Percentiles rank a stretch among this genome's conserved stretches.
phyloP scores from a whole-genome alignment of 2,113 vertebrate genomes.

The Macrotis lagotis region DNA sequence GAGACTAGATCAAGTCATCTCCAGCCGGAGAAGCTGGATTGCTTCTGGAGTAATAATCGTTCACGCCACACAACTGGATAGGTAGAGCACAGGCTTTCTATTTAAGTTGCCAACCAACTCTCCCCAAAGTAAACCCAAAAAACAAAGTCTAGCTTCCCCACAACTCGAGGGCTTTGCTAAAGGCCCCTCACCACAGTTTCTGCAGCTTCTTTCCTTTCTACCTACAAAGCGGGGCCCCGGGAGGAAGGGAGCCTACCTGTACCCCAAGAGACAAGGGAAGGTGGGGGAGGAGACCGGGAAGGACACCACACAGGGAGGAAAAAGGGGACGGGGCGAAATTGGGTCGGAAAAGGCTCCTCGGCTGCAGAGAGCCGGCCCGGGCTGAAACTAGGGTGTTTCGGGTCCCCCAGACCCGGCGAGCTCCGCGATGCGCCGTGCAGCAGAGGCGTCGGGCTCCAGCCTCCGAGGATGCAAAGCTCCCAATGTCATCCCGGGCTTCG shows the following conservation, averaged over 20 bases:
- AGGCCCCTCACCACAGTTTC: neutral
- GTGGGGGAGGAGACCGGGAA: neutral
- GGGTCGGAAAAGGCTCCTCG: neutral
- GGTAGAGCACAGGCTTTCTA: neutral
- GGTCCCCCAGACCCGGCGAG: neutral
- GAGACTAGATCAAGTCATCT: too few species aligned
- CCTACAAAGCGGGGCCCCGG: neutral
- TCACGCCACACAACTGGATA: neutral
- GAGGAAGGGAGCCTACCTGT: neutral
- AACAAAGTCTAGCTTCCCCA: neutral
- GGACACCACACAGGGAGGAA: neutral
- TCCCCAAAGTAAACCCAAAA: neutral
- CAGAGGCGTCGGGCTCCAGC: too few species aligned
- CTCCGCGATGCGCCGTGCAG: neutral
- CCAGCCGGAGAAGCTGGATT: neutral
- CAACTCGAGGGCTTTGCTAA: neutral
- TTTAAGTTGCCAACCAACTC: neutral
- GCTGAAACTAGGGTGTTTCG: neutral
- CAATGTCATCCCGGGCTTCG: neutral
- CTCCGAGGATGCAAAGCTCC: neutral
- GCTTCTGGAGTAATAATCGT: neutral
- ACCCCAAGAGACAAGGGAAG: neutral
- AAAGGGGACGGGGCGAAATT: neutral
- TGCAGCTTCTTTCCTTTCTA: neutral
- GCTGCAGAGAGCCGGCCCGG: neutral